These are phyloP conservation scores for Suillia variegata DNA, from an alignment of 2,888 invertebrate species.

Conservation along the genomic window DNA sequence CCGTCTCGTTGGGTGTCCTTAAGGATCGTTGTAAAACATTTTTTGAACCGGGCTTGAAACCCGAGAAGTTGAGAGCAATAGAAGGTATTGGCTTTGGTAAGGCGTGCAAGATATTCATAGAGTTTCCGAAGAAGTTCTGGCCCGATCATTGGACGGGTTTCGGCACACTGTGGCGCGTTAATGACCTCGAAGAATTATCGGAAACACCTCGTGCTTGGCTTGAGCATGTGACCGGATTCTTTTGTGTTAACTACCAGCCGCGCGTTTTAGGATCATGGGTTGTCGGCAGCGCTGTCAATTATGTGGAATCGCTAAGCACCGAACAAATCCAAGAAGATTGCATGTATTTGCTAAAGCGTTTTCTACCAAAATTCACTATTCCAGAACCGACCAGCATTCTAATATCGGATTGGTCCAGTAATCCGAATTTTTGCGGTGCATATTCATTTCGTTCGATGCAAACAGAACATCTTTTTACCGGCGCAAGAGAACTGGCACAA, in stretches of 20 bases:
- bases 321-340: slow-evolving; percentile 49
- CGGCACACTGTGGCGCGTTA: slow-evolving; percentile 65
- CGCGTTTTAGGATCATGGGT: slow-evolving; percentile 71
- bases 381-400: slow-evolving; percentile 35
- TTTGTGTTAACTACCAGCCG: slow-evolving; percentile 68
- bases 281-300: slow-evolving; percentile 65
- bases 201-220: slow-evolving; percentile 63
- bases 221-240: slow-evolving; percentile 69
- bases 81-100: slow-evolving; percentile 65
- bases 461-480: slow-evolving; percentile 63
- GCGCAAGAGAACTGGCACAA: slow-evolving; percentile 63
- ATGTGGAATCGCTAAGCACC: slow-evolving; percentile 66
- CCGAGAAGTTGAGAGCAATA: slow-evolving; percentile 61
- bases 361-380: slow-evolving; percentile 37
- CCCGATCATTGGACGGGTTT: slow-evolving; percentile 62
- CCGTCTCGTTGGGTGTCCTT: slow-evolving; percentile 67
- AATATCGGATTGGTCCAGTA: slow-evolving; percentile 68
- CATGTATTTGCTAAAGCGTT: slow-evolving; percentile 40
- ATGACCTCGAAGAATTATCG: slow-evolving; percentile 50
- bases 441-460: slow-evolving; percentile 68
- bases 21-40: slow-evolving; percentile 55
- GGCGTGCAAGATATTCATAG: slow-evolving; percentile 67
- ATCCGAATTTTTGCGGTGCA: slow-evolving; percentile 67
- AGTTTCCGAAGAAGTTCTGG: slow-evolving; percentile 67
- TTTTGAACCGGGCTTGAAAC: slow-evolving; percentile 63